Evolutionary conservation across 2,113 vertebrate genomes (phyloP).

Genomic region (Phyllostomus discolor): DNA sequence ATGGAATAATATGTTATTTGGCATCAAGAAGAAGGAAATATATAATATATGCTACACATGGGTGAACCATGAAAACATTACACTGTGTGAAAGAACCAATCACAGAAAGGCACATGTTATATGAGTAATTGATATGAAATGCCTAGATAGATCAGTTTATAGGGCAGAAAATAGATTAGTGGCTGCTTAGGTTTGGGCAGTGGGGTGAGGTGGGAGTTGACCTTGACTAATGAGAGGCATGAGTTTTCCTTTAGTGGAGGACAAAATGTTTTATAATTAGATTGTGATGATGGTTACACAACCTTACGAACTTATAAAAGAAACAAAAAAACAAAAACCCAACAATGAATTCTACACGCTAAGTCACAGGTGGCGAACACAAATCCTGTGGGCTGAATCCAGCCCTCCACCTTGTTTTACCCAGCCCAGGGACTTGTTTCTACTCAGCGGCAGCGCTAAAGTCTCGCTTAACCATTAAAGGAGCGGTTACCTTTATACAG

Average conservation of each 20-base stretch:
- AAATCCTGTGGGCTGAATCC: too few relatives aligned
- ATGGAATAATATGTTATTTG: background rate
- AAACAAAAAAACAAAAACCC: background rate
- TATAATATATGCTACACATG: background rate
- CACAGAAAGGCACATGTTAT: background rate
- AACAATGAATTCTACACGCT: background rate
- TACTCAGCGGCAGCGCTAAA: too few relatives aligned
- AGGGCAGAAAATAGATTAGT: background rate
- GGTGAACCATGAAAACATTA: background rate
- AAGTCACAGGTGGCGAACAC: too few relatives aligned
- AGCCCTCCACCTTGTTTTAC: too few relatives aligned
- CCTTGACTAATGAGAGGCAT: background rate
- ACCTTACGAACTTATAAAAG: background rate
- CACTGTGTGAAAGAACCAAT: background rate
- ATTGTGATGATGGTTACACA: background rate
- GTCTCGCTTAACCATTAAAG: too few relatives aligned
- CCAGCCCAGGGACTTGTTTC: too few relatives aligned
- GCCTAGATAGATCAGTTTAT: background rate
- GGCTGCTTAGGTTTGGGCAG: background rate
- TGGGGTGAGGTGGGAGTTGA: background rate
- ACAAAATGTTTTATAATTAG: background rate
- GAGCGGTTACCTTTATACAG: too few relatives aligned
- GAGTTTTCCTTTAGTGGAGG: background rate
- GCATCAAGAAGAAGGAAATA: background rate
- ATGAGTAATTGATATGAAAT: background rate